Evolutionary conservation across 2,888 invertebrate genomes (phyloP), one percentile per base, ranked within the genome.

Genomic region (Metallyticus violacea): DNA sequence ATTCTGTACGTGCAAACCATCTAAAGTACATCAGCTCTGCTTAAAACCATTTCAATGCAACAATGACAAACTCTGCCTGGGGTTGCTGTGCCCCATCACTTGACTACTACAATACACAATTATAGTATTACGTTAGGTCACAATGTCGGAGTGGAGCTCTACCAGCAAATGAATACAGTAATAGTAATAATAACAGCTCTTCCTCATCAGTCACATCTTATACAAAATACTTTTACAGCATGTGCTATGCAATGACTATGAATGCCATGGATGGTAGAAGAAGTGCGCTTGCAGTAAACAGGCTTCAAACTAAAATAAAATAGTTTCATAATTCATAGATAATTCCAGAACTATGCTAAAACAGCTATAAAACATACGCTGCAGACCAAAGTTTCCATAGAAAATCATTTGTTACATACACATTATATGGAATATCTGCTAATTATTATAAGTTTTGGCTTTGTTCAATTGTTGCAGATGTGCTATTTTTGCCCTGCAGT

Each of bases 151-250:
- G 81, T 81, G 81, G 30, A 83, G 83, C 28, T 77, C 76, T 83
- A 83, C 76, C 29, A 83, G 83, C 83, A 83, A 83, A 83, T 28
- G 15, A 83, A 83, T 77, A 83, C 40, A 26, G 62, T 26, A 81
- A 62, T n/a, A n/a, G n/a, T n/a, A n/a, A n/a, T n/a, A n/a, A n/a
- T n/a, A n/a, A n/a, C n/a, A n/a, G n/a, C n/a, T 30, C n/a, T 62
- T 62, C 83, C 29, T 83, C 77, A 28, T 83, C 83, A 77, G 77
- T 83, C 83, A 83, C 77, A 81, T 81, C 28, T 77, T 83, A 83
- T 83, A 83, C 83, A 83, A 83, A 83, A 83, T 83, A 83, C 83
- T 77, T 62, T 62, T 62, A 62, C 40, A 15, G 76, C 76, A 82
- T 62, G 76, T 26, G 26, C 82, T 82, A 82, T 30, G 82, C 82